phyloP scores from a whole-genome alignment of 2,888 invertebrate species.

The Andrena bicolor region DNA sequence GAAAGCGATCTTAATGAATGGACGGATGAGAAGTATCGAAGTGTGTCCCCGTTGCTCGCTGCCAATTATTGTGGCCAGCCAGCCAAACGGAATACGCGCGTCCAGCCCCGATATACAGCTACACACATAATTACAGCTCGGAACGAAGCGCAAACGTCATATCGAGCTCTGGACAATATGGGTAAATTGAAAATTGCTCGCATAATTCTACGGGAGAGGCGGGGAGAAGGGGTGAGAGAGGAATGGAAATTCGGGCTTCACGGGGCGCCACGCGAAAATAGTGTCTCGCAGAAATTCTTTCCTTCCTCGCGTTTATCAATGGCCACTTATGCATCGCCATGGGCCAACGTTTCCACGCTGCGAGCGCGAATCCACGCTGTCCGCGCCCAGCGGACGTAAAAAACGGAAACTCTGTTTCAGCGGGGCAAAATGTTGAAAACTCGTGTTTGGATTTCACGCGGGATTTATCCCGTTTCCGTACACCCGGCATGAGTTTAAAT shows the following conservation, averaged over 20 bases:
- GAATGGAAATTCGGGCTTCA: slow-evolving; percentile 12
- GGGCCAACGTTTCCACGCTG: not conserved
- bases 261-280: not conserved
- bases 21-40: slow-evolving; percentile 56
- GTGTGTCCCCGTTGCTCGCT: slow-evolving; percentile 30
- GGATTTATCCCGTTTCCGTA: not conserved
- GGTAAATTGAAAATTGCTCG: slow-evolving; percentile 36
- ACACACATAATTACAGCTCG: slow-evolving; percentile 41
- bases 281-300: slow-evolving; percentile 8
- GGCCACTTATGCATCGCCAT: not conserved
- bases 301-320: slow-evolving; percentile 3
- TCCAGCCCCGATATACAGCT: slow-evolving; percentile 22
- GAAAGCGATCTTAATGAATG: slow-evolving; percentile 66
- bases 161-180: slow-evolving; percentile 11
- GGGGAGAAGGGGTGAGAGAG: no score
- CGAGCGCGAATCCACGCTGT: not conserved
- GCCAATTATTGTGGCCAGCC: slow-evolving; percentile 54
- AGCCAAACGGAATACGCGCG: slow-evolving; percentile 36
- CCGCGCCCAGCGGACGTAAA: slow-evolving; percentile 3
- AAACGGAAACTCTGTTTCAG: not conserved
- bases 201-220: not conserved
- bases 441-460: not conserved
- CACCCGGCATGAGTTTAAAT: not conserved
- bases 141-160: slow-evolving; percentile 41
- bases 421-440: no score